Conservation (phyloP, 2,113 vertebrate species). For the Cheilinus undulatus region DNA sequence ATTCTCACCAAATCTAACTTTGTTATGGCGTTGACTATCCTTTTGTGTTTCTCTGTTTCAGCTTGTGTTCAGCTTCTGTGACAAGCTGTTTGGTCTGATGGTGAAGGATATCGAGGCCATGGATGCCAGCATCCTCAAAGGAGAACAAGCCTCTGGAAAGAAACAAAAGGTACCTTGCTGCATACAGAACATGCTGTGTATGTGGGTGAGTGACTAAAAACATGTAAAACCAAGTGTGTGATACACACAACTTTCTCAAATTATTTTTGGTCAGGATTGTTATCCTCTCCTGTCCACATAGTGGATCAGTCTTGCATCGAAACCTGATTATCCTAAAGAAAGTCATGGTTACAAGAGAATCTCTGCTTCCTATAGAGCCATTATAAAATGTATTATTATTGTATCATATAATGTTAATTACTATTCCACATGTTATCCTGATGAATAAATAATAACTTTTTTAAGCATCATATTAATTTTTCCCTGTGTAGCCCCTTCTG, state of each 20-base stretch:
- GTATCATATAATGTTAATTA: background rate
- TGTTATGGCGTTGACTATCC: too few species aligned
- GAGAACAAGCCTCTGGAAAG: conserved; percentile 88
- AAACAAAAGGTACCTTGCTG: conserved; percentile 90
- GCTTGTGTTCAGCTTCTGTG: conserved; percentile 97
- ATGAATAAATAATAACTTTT: background rate
- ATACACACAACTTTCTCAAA: background rate
- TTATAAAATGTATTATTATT: background rate
- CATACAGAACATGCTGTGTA: background rate
- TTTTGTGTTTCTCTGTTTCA: conserved; percentile 63
- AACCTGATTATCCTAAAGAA: background rate
- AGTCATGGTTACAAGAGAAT: background rate
- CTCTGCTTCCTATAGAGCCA: background rate
- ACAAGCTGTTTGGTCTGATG: conserved; percentile 94
- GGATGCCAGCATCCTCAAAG: conserved; percentile 96
- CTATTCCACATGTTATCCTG: background rate
- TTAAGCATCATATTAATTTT: background rate
- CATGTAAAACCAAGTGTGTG: background rate
- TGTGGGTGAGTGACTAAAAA: background rate
- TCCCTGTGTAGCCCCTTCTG: background rate
- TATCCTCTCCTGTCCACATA: background rate
- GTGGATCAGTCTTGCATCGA: background rate
- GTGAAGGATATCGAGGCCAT: conserved; percentile 97
- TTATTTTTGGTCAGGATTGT: background rate
- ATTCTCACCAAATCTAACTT: too few species aligned